A percentile compares a stretch with the other conserved stretches of the same genome.
Conservation (phyloP, 2,888 invertebrate genomes). For the Rhagonycha fulva region DNA sequence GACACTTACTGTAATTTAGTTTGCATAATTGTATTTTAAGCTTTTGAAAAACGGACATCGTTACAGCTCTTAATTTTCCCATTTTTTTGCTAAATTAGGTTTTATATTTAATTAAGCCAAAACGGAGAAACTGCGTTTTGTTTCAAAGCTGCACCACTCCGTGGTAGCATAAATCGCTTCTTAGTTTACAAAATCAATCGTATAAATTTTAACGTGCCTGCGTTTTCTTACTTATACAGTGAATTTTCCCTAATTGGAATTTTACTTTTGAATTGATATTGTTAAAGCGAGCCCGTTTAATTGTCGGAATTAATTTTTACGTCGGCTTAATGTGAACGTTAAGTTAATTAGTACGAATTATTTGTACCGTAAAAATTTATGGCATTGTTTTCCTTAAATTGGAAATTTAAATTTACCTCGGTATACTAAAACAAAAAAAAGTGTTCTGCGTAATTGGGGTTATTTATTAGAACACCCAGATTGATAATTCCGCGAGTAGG, state of each 20-base stretch:
- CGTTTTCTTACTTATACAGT: background rate
- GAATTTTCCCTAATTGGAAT: background rate
- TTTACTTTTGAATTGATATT: background rate
- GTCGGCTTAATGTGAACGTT: background rate
- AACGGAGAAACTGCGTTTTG: background rate
- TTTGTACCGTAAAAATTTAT: background rate
- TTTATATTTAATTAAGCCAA: background rate
- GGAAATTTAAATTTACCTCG: background rate
- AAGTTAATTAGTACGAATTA: background rate
- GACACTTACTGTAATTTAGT: slow-evolving; percentile 1
- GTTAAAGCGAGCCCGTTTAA: background rate
- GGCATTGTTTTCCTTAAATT: background rate
- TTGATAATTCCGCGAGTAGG: background rate
- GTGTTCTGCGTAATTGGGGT: background rate
- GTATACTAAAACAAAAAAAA: background rate
- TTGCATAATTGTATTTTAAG: slow-evolving; percentile 1
- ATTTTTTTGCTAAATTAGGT: background rate
- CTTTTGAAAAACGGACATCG: background rate
- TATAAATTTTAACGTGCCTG: background rate
- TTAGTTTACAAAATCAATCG: too few species aligned
- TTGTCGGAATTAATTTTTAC: background rate
- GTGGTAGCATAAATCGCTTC: background rate
- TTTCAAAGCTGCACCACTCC: background rate
- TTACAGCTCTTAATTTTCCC: background rate
- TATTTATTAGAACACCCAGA: background rate